Base-by-base conservation (phyloP, 2,888 invertebrate species). In the Parasteatoda lunata region DNA sequence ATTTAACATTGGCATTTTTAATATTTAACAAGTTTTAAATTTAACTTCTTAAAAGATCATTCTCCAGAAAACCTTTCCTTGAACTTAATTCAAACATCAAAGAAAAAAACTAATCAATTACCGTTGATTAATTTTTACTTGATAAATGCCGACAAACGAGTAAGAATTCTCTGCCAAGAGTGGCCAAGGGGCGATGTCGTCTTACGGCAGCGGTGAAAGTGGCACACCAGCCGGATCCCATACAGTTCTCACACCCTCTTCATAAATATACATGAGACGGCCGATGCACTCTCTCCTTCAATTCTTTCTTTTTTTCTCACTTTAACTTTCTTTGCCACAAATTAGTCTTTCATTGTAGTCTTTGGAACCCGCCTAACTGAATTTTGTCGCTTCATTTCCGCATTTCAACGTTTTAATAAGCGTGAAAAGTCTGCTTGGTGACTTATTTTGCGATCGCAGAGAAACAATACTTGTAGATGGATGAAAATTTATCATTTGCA, bases 171-270 rank as follows among this genome's bases (percentile, higher is more conserved):
- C 48, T 7, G 9, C 30, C 72, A 4, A 47, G 45, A 48, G 15
- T 54, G 73, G 66, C 48, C 77, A 52, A 48, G 76, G 80, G 85
- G 85, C 80, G 85, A 80, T 70, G 85, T 85, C 85, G 79, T 76
- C 76, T 75, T 75, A 68, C 75, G n/a, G 64, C 48, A 80, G 72
- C 48, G 15, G 48, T 9, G 30, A 75, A 85, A 80, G 80, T 85
- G 76, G 85, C 76, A 75, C 85, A 85, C 54, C 71, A 70, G 59
- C 54, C 65, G 75, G 75, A 64, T 75, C 49, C 72, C 59, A 78
- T 72, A 72, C n/a, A 45, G 68, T 80, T 85, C 85, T 52, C 85
- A 85, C 85, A 65, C 85, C 85, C 85, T 79, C 54, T 65, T 76
- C 79, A 85, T 85, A 68, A 59, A 85, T 85, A 85, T 85, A 49